Conservation (phyloP, 92 coral and sea anemone species). For the Phenganax marumi region DNA sequence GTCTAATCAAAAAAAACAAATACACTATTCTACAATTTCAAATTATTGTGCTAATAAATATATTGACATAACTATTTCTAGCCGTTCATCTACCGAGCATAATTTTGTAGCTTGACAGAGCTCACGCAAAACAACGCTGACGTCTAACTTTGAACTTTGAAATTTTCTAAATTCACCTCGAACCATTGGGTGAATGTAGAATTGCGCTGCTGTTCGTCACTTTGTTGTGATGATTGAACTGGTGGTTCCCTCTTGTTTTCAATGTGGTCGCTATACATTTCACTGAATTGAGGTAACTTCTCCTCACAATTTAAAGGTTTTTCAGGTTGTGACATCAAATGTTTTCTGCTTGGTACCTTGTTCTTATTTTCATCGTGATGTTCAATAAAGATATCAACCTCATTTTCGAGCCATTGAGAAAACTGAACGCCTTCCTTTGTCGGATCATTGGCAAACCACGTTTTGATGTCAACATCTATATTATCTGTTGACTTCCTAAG, state of each 20-base stretch:
- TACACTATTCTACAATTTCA: too few species aligned
- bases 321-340: conserved; percentile 4
- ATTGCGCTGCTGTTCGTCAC: background rate
- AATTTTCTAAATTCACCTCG: conserved; percentile 19
- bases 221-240: background rate
- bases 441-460: background rate
- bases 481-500: background rate
- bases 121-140: too few species aligned
- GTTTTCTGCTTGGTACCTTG: background rate
- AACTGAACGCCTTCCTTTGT: conserved; percentile 44
- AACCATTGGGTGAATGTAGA: conserved; percentile 37
- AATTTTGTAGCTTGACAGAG: too few species aligned
- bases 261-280: conserved; percentile 10
- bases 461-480: conserved; percentile 21
- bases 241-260: background rate
- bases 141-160: background rate
- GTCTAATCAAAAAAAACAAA: too few species aligned
- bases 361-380: conserved; percentile 7
- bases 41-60: too few species aligned
- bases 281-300: conserved; percentile 13
- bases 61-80: too few species aligned
- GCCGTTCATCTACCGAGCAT: too few species aligned
- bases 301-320: conserved; percentile 1
- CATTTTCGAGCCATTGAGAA: conserved; percentile 83
- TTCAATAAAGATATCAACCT: conserved; percentile 57